Conservation (phyloP, 92 coral and sea anemone genomes). For the Porites rus region DNA sequence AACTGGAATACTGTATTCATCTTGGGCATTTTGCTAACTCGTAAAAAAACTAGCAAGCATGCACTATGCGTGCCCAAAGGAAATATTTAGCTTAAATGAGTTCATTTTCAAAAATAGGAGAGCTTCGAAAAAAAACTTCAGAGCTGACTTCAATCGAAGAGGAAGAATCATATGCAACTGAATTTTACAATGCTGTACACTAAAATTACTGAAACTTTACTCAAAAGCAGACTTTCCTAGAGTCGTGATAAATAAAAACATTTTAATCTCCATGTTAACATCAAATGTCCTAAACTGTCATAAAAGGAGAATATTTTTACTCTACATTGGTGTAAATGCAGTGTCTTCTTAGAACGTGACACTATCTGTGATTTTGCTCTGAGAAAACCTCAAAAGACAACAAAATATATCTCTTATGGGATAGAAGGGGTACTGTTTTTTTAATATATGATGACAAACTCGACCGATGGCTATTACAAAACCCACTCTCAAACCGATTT, state of each 20-base stretch:
- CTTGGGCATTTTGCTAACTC: too few species aligned
- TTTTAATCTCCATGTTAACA: neutral
- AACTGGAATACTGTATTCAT: too few species aligned
- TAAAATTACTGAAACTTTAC: neutral
- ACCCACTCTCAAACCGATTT: constrained; percentile 23
- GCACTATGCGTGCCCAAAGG: too few species aligned
- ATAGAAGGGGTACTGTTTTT: neutral
- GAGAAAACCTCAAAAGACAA: neutral
- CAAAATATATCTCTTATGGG: neutral
- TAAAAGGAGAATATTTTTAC: neutral
- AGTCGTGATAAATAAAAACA: neutral
- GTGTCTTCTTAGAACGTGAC: neutral
- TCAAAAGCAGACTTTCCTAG: neutral
- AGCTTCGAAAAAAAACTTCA: too few species aligned
- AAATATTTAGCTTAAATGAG: too few species aligned
- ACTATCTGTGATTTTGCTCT: neutral
- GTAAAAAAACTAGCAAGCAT: too few species aligned
- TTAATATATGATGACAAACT: neutral
- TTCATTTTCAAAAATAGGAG: too few species aligned
- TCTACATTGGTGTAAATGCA: neutral
- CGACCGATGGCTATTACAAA: constrained; percentile 15
- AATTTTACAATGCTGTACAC: too few species aligned
- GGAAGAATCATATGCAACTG: too few species aligned
- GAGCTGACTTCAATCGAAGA: too few species aligned
- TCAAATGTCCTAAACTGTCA: neutral